Base-by-base conservation (phyloP, 2,113 vertebrate species). In the Entosphenus tridentatus region DNA sequence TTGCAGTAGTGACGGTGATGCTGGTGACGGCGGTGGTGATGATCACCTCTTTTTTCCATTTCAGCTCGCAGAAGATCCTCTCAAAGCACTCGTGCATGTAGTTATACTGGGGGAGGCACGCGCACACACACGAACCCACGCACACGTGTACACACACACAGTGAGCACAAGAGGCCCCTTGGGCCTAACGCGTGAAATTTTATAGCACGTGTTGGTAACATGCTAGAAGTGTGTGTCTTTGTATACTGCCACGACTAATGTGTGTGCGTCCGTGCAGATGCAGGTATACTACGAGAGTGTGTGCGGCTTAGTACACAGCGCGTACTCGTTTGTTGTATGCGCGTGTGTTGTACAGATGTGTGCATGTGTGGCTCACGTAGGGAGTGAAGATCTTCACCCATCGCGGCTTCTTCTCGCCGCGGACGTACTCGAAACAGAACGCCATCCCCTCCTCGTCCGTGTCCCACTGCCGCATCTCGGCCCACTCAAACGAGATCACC, bases 41-140 rank as follows among this genome's bases (percentile, higher is more conserved):
- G 39, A 39, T 80, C 81, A 95, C 92, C 90, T 91, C 89, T 81
- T 93, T 96, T 80, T 87, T 85, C 90, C 90, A 93, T 79, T 88
- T 95, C 75, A 95, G 87, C 78, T 97, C 92, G 76, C 89, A 97
- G 84, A 97, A 95, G 69, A 97, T 85, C 39, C 92, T 81, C 77
- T 96, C 92, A 10, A 97, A 97, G 80, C 92, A 96, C 75, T 97
- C 90, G 18, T 96, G 91, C 90, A 96, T 97, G 80, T 97, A 97
- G 83, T 95, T 97, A 74, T 93, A 97, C 89, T 96, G 79, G 2
- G 56, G 39, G 65, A 55, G 65, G 55, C 57, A 73, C 72, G 57
- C 57, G 65, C 2, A 14, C 62, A 67, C 12, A 70, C 2, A 59
- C 55, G 13, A 55, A 12, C 2, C 13, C 68, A 69, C 21, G 12